Evolutionary conservation across 2,888 invertebrate genomes (phyloP), one percentile per base, ranked within the genome.

Genomic region (Xylocampa areola): DNA sequence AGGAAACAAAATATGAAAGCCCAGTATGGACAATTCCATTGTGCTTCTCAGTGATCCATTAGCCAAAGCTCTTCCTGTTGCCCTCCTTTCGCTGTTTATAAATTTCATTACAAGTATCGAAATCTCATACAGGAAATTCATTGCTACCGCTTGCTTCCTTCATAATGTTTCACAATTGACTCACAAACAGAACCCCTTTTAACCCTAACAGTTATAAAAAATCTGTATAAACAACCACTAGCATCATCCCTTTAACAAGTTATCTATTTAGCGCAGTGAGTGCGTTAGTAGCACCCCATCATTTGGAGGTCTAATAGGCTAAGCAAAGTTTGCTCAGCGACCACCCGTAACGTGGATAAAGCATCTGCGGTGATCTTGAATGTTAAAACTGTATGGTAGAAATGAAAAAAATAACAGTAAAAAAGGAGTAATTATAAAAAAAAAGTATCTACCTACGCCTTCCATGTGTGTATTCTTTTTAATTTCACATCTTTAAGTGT

Each of bases 311-410:
- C 49, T 64, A 68, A 68, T 59, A 8, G 11, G 53, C 39, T 44
- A 44, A 40, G 51, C 73, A 81, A 77, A 79, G 79, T 70, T 76
- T 60, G 53, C 40, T 23, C 52, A 75, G 17, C 43, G 68, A 77
- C 84, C 81, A 72, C 77, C 73, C 84, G 75, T 33, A 25, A 14
- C 29, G 45, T 60, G 61, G 32, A 21, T 45, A 36, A 32, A 6
- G 41, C 67, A 51, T 60, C 41, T 64, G 60, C 33, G 33, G 11
- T 47, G n/a, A 23, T 8, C 23, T 21, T 21, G 11, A 21, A 37
- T 11, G 4, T 35, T 35, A 17, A n/a, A 25, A 7, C 4, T n/a
- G n/a, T n/a, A n/a, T n/a, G n/a, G n/a, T n/a, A n/a, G n/a, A n/a
- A n/a, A n/a, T n/a, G 25, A 25, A 4, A 8, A 25, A 25, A 8